Evolutionary conservation across 2,888 invertebrate species (phyloP).

Genomic region (Caenorhabditis uteleia): DNA sequence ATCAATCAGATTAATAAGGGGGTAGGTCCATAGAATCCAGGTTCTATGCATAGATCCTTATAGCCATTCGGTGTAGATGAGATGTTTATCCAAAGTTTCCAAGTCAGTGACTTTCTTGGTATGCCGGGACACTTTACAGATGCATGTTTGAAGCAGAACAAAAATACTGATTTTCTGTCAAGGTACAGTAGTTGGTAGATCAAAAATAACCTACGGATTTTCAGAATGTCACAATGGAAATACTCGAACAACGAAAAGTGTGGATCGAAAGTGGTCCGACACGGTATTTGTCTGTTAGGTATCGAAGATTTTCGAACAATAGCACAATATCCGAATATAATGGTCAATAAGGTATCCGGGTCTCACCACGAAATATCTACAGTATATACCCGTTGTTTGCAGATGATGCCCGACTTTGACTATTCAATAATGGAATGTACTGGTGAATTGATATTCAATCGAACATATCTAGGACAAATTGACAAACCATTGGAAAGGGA

Average conservation of each 20-base stretch:
- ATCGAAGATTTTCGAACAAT: constrained; percentile 32
- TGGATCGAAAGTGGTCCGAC: constrained; percentile 13
- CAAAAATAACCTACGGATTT: constrained; percentile 18
- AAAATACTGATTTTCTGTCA: constrained; percentile 38
- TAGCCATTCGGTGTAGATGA: constrained; percentile 40
- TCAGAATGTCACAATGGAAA: no score
- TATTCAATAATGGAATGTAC: constrained; percentile 42
- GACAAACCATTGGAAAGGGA: constrained; percentile 29
- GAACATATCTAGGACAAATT: constrained; percentile 31
- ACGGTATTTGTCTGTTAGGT: constrained; percentile 40
- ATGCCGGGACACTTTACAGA: constrained; percentile 47
- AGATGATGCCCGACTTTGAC: constrained; percentile 47
- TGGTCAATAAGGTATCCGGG: constrained; percentile 40
- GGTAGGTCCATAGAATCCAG: no score
- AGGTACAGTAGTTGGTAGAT: constrained; percentile 25
- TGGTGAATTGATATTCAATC: constrained; percentile 44
- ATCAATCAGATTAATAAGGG: constrained; percentile 22
- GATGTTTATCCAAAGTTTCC: constrained; percentile 20
- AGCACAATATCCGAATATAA: constrained; percentile 23
- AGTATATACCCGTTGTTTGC: no score
- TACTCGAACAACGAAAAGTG: no score
- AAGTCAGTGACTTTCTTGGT: constrained; percentile 13
- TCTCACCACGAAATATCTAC: no score
- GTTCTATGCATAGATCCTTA: no score
- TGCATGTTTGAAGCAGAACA: constrained; percentile 32